Base-by-base conservation (phyloP, 1,140 invertebrate genomes). In the Micrasema longulum region DNA sequence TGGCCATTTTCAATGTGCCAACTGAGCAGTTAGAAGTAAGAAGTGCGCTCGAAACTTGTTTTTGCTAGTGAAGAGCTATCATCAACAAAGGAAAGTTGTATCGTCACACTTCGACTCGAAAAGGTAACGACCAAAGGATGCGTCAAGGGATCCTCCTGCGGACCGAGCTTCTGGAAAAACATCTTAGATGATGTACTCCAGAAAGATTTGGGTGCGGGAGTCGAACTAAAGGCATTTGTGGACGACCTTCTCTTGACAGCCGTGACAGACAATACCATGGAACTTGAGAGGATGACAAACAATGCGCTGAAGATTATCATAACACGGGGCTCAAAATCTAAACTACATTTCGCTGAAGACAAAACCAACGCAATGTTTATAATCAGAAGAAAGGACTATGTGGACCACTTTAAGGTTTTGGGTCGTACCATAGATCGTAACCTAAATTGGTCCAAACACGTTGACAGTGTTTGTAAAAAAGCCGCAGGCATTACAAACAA, bases 1-100 rank as follows among this genome's bases (percentile, higher is more conserved):
- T 80, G 78, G 76, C 68, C 69, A 0, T 20, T 22, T 12, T 23
- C 77, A 1, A 18, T 74, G 4, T 10, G 31, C 0, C 11, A 48
- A 16, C 18, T 77, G 6, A 45, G 35, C 9, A 7, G 16, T 1
- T 72, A 67, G 50, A n/a, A 45, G 0, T 1, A 73, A 67, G 50
- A n/a, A 45, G 0, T 74, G 70, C 41, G 45, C 47, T 7, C 3
- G 38, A 14, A 60, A 60, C n/a, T 12, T 36, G 3, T 60, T 9
- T 14, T 12, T 14, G 23, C n/a, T 60, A 9, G 23, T 60, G 1
- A 2, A 35, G 10, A 36, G n/a, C 23, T 60, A 60, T 16, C 31
- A 31, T 14, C n/a, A 35, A 1, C 6, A 38, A 3, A 60, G 55
- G 36, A 2, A 10, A 18, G 31, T 60, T 14, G 0, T 4, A 36